Conservation (phyloP, 2,888 invertebrate species). For the Pycnomerus fuliginosus region DNA sequence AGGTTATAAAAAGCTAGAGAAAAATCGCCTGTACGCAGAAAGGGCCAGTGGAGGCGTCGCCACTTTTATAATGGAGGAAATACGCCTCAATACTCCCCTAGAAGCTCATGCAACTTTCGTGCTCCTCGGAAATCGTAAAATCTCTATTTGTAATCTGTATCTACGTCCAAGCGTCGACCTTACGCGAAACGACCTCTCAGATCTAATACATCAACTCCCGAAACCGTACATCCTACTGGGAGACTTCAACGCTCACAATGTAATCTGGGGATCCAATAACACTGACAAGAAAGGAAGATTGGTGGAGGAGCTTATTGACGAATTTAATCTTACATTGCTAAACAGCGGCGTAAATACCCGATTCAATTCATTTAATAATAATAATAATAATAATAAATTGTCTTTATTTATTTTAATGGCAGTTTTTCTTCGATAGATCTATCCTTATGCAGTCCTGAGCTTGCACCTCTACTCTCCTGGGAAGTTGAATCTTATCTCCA, state of each 20-base stretch:
- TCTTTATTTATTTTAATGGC: no score
- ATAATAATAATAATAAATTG: no score
- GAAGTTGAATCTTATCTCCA: constrained; percentile 3
- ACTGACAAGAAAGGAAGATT: constrained; percentile 24
- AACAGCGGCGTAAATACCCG: constrained; percentile 10
- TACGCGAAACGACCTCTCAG: no score
- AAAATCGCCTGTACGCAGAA: constrained; percentile 9
- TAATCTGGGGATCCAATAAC: constrained; percentile 6
- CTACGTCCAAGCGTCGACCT: background rate
- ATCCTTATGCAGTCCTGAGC: constrained; percentile 3
- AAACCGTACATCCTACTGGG: constrained; percentile 30
- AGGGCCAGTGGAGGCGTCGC: constrained; percentile 20
- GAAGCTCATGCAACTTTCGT: constrained; percentile 20
- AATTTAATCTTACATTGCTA: constrained; percentile 14
- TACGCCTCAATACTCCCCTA: constrained; percentile 10
- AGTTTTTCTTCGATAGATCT: constrained; percentile 12
- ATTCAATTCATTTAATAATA: constrained; percentile 5
- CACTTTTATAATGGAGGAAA: constrained; percentile 14
- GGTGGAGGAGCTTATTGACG: constrained; percentile 22
- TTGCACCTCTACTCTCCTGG: constrained; percentile 2
- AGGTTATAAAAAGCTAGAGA: constrained; percentile 10
- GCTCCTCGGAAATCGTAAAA: constrained; percentile 10
- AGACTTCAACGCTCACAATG: constrained; percentile 30
- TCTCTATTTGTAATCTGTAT: constrained; percentile 24
- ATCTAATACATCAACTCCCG: no score